Evolutionary conservation across 2,113 vertebrate genomes (phyloP).

Genomic region (Aphyosemion australe): DNA sequence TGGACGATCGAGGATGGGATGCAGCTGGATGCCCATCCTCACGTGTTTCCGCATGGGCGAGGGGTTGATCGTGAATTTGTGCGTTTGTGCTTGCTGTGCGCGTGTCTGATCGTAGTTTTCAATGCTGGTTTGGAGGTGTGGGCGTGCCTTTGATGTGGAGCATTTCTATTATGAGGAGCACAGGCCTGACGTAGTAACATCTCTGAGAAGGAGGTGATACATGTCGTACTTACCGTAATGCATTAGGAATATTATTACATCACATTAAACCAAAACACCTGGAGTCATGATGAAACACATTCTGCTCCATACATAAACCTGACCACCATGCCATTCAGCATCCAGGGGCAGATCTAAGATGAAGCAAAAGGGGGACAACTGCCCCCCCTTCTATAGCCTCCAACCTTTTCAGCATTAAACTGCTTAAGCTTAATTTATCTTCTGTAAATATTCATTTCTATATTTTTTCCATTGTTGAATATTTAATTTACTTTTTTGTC

Average conservation of each 20-base stretch:
- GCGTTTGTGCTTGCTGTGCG: conserved; percentile 6
- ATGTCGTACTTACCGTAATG: neutral
- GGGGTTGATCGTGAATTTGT: conserved; percentile 24
- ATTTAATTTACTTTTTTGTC: no score
- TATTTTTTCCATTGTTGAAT: no score
- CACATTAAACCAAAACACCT: no score
- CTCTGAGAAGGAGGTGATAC: neutral
- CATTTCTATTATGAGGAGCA: conserved; percentile 25
- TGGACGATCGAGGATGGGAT: conserved; percentile 10
- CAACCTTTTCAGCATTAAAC: no score
- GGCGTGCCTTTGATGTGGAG: conserved; percentile 42
- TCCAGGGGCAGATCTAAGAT: no score
- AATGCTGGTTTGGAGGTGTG: conserved; percentile 46
- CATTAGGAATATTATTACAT: no score
- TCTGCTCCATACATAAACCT: neutral
- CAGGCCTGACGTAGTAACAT: conserved; percentile 26
- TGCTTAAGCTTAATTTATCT: no score
- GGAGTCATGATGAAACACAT: neutral
- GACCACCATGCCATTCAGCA: no score
- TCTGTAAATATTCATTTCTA: no score
- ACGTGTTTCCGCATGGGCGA: conserved; percentile 58
- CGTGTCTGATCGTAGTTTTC: conserved; percentile 19
- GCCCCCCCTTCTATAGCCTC: no score
- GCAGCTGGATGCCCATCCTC: conserved; percentile 23
- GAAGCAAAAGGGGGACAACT: no score